These are phyloP conservation scores for Cephonodes hylas DNA, from an alignment of 2,888 invertebrate species.

Conservation along the genomic window DNA sequence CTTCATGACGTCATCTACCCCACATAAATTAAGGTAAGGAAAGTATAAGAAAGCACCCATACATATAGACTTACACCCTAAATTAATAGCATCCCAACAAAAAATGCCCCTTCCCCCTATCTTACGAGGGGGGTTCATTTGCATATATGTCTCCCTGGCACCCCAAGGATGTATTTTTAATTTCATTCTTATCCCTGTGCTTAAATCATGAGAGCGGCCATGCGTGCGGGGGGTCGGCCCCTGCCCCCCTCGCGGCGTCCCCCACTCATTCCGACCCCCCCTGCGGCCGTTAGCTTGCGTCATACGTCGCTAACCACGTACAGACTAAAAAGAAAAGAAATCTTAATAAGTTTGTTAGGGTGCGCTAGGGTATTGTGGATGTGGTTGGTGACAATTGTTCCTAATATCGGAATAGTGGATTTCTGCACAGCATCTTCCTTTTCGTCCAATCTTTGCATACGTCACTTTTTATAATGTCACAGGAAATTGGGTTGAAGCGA, in stretches of 20 bases:
- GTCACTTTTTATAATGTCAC: no score
- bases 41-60: constrained; percentile 54
- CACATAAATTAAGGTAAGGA: constrained; percentile 72
- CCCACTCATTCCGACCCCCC: constrained; percentile 33
- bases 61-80: constrained; percentile 73
- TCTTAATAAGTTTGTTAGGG: constrained; percentile 82
- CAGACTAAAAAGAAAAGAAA: constrained; percentile 80
- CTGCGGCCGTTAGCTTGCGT: constrained; percentile 74
- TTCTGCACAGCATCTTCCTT: no score
- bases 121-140: constrained; percentile 77
- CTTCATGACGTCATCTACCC: constrained; percentile 69
- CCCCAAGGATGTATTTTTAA: constrained; percentile 82
- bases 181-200: constrained; percentile 81
- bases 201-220: constrained; percentile 82
- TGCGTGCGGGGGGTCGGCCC: constrained; percentile 69
- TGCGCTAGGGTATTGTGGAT: constrained; percentile 57
- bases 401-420: no score
- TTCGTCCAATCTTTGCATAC: no score
- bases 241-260: constrained; percentile 38
- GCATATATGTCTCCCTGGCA: constrained; percentile 80
- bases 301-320: constrained; percentile 81
- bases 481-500: no score
- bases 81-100: constrained; percentile 81
- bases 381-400: constrained; percentile 19
- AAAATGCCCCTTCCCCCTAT: constrained; percentile 77